A percentile compares a stretch with the other conserved stretches of the same genome.
These are phyloP conservation scores for Oxygymnocypris stewartii DNA, from an alignment of 2,113 vertebrate species.

Conservation along the genomic window DNA sequence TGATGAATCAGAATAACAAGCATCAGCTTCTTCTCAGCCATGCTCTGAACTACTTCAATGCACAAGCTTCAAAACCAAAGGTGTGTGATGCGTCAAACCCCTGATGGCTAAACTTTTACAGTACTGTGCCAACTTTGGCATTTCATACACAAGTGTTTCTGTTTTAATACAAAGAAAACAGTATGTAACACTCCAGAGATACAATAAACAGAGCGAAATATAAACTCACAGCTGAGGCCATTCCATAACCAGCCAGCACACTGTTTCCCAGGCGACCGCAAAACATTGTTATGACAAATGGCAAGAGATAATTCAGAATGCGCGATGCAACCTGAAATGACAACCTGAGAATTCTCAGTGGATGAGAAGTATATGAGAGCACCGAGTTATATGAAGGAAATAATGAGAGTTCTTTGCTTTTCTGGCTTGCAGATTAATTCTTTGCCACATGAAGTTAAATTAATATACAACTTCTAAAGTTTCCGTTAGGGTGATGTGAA, in stretches of 20 bases:
- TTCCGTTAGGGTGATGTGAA: background rate
- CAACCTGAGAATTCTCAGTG: background rate
- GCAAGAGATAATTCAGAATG: conserved; percentile 17
- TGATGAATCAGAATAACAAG: conserved; percentile 61
- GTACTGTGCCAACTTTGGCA: conserved; percentile 40
- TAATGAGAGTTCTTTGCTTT: background rate
- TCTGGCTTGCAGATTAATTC: background rate
- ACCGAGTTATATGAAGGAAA: background rate
- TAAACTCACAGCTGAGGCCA: conserved; percentile 82
- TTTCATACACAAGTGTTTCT: background rate
- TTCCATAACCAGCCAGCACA: conserved; percentile 83
- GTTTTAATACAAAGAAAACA: background rate
- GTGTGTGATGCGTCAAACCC: background rate
- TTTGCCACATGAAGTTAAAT: background rate
- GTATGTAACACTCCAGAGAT: background rate
- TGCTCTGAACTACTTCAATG: background rate
- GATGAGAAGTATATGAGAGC: conserved; percentile 15
- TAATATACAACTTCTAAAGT: background rate
- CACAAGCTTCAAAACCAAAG: conserved; percentile 3
- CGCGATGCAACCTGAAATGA: conserved; percentile 22
- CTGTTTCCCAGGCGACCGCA: conserved; percentile 89
- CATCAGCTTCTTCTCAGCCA: conserved; percentile 20
- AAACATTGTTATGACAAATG: conserved; percentile 21
- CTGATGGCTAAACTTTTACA: background rate
- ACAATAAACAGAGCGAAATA: background rate